These are phyloP conservation scores for Bubo bubo DNA, from an alignment of 2,113 vertebrate species.

Conservation along the genomic window DNA sequence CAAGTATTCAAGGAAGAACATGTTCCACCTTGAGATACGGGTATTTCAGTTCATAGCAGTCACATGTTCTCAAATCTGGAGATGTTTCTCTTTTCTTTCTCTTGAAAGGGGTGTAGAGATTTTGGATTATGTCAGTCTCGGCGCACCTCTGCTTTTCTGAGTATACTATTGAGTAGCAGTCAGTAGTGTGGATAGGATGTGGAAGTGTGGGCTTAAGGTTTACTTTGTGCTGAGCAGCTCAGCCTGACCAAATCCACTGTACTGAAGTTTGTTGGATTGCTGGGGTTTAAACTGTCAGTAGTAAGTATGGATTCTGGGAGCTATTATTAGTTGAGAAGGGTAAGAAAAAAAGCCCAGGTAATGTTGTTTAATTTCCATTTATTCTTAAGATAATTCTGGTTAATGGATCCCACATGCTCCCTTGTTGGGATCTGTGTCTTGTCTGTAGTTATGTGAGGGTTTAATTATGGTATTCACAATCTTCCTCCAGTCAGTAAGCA, in stretches of 20 bases:
- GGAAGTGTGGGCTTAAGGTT: background rate
- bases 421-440: background rate
- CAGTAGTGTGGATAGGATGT: background rate
- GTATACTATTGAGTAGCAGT: background rate
- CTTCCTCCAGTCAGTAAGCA: constrained; percentile 17
- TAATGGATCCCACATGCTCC: background rate
- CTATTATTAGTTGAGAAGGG: background rate
- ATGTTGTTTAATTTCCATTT: background rate
- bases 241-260: background rate
- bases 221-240: background rate
- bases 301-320: background rate
- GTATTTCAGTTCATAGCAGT: background rate
- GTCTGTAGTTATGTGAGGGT: background rate
- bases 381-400: background rate
- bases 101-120: background rate
- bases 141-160: background rate
- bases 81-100: background rate
- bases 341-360: background rate
- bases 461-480: constrained; percentile 23
- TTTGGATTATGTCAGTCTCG: background rate
- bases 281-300: background rate
- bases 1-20: background rate
- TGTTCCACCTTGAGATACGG: background rate
- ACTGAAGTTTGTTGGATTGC: background rate
- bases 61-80: background rate